Evolutionary conservation across 2,888 invertebrate species (phyloP).

Genomic region (Harpalus rufipes): DNA sequence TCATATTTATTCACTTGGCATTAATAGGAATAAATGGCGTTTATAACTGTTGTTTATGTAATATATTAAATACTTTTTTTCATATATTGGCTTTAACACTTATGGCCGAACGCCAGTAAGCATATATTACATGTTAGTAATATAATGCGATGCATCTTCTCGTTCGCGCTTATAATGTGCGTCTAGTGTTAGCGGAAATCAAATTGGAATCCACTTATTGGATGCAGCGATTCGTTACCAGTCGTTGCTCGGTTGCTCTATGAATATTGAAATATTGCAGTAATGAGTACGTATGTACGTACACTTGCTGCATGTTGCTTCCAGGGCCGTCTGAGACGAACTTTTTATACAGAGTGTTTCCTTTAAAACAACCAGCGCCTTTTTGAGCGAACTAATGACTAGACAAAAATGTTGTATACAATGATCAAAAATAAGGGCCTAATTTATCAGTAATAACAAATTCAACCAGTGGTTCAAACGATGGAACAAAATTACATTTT

Average conservation of each 20-base stretch:
- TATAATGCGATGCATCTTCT: constrained; percentile 20
- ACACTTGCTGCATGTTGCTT: background rate
- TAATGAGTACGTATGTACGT: constrained; percentile 25
- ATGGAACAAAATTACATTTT: no score
- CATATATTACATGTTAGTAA: constrained; percentile 34
- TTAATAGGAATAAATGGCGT: constrained; percentile 25
- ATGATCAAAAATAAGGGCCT: no score
- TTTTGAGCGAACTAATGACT: no score
- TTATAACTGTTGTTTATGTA: constrained; percentile 48
- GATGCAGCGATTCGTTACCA: constrained; percentile 42
- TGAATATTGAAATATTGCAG: constrained; percentile 27
- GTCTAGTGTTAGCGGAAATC: constrained; percentile 24
- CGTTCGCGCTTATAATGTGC: constrained; percentile 18
- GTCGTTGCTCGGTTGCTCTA: constrained; percentile 19
- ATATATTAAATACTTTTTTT: constrained; percentile 35
- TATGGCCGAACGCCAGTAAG: constrained; percentile 24
- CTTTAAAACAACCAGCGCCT: no score
- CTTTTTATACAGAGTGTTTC: no score
- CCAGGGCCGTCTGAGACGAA: no score
- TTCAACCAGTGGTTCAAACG: no score
- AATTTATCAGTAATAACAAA: no score
- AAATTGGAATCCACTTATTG: constrained; percentile 52
- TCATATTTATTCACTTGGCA: constrained; percentile 53
- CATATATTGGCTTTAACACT: constrained; percentile 44
- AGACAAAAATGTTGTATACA: no score